phyloP scores from a whole-genome alignment of 2,113 vertebrate genomes.

The Ifrita kowaldi region DNA sequence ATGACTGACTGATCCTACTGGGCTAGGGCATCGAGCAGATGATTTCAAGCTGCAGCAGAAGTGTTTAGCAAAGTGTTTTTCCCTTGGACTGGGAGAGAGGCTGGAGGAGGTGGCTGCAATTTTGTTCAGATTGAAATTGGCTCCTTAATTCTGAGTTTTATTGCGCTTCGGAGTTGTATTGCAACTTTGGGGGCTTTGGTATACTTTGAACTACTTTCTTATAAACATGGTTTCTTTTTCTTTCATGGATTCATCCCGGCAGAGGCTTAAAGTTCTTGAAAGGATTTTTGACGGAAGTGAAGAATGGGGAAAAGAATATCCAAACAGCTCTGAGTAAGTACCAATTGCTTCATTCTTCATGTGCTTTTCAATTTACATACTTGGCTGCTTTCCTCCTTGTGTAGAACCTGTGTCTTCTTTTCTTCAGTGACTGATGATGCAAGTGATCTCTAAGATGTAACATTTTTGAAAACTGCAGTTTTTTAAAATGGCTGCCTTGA shows the following conservation, averaged over 20 bases:
- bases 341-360: not conserved
- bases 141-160: not conserved
- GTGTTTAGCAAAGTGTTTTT: not conserved
- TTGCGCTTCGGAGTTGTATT: not conserved
- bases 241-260: not conserved
- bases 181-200: not conserved
- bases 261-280: conserved; percentile 95
- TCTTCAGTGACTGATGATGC: not conserved
- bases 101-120: not conserved
- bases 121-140: not conserved
- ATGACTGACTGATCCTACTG: not conserved
- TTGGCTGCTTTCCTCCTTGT: not conserved
- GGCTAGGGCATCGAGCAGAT: not conserved
- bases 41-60: not conserved
- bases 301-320: conserved; percentile 86
- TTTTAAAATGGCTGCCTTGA: not conserved
- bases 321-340: conserved; percentile 93
- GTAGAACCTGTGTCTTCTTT: not conserved
- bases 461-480: not conserved
- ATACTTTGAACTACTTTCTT: not conserved
- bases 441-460: not conserved
- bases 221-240: not conserved
- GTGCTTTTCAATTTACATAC: not conserved
- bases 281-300: conserved; percentile 90
- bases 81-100: not conserved